Base-by-base conservation (phyloP, 2,888 invertebrate species). In the Xestia c-nigrum region DNA sequence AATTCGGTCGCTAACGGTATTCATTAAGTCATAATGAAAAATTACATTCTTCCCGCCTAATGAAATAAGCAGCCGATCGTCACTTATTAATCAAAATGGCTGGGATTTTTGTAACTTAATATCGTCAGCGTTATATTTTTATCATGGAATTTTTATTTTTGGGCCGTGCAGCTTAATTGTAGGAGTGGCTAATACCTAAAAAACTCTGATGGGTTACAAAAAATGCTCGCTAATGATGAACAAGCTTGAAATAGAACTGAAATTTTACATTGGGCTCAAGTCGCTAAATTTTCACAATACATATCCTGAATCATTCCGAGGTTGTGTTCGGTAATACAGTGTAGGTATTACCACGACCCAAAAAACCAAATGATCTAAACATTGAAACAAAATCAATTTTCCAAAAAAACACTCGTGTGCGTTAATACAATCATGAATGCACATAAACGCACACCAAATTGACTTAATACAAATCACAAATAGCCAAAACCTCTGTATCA, bases 1-100 rank as follows among this genome's bases (percentile, higher is more conserved):
- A 93, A 94, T 93, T 92, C 91, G 92, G 93, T 91, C 91, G 90
- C 87, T 79, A 88, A 88, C 81, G 87, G 90, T 90, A 92, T 93
- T 94, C 90, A 92, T 94, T 92, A 92, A 87, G 88, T 90, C 91
- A 79, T 89, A 89, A 90, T 92, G 91, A 94, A 94, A 94, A 92
- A 93, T 93, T 87, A 91, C 89, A 90, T 92, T 90, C 89, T 89
- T 87, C 88, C 89, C 90, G 89, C 89, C 86, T 92, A 91, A 92
- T 92, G 89, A 91, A 92, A 91, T 90, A 92, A 91, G 89, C 85
- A 87, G 86, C 85, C 77, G 88, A 87, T 89, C 81, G 88, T 87
- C 87, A 85, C 87, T 90, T 91, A 92, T 93, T 91, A 89, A 92
- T 90, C 85, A 89, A 90, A 88, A 87, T 87, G 71, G 78, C 84